Conservation (phyloP, 2,797 vertebrate genomes). For the Astyanax mexicanus region DNA sequence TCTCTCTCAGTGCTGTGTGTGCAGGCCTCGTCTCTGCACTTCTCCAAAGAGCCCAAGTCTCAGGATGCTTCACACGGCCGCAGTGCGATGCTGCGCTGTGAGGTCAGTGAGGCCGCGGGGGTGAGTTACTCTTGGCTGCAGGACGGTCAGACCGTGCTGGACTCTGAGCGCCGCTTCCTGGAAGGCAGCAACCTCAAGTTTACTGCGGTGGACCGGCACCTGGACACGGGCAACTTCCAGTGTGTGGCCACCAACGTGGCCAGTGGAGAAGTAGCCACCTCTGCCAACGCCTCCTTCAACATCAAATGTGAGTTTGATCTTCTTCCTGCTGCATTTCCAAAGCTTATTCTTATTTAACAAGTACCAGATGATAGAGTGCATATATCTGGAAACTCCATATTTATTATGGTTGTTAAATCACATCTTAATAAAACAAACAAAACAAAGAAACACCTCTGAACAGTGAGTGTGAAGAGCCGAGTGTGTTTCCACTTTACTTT, state of each 20-base stretch:
- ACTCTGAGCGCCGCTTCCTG: slow-evolving; percentile 85
- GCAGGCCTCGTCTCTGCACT: slow-evolving; percentile 78
- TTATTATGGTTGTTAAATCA: no score
- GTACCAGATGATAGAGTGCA: no score
- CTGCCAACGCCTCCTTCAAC: slow-evolving; percentile 92
- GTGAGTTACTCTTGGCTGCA: slow-evolving; percentile 86
- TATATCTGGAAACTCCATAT: no score
- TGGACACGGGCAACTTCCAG: slow-evolving; percentile 88
- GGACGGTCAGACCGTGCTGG: slow-evolving; percentile 74
- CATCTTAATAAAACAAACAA: no score
- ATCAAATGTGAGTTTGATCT: slow-evolving; percentile 91
- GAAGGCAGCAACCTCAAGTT: slow-evolving; percentile 94
- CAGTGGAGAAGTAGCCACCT: slow-evolving; percentile 78
- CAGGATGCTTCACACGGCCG: slow-evolving; percentile 97
- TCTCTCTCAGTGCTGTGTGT: slow-evolving; percentile 74
- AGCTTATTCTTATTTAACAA: no score
- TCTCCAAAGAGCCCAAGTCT: slow-evolving; percentile 94
- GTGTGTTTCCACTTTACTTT: no score
- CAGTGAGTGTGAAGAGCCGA: no score
- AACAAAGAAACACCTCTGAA: no score
- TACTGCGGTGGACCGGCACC: slow-evolving; percentile 82
- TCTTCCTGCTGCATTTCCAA: no score
- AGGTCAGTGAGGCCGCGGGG: slow-evolving; percentile 79
- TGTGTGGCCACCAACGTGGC: slow-evolving; percentile 78
- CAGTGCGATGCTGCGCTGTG: slow-evolving; percentile 94